Evolutionary conservation across 2,888 invertebrate genomes (phyloP), one percentile per base, ranked within the genome.

Genomic region (Taenaris catops): DNA sequence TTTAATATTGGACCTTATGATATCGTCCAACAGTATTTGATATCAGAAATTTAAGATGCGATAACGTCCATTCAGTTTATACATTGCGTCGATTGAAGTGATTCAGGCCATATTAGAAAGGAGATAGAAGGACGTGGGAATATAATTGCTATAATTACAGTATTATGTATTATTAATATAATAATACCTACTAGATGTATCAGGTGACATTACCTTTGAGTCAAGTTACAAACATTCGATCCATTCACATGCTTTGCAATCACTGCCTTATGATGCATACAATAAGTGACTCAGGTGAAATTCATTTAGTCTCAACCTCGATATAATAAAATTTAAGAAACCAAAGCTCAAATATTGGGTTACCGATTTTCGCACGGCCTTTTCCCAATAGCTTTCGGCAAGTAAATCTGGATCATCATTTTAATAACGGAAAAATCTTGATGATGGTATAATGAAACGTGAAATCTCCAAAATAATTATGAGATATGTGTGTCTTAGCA

Each of bases 81-180:
- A 41, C 36, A 40, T 53, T 49, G 42, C 44, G 35, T 49, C 39
- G 41, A 48, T 45, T 42, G 33, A 46, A 46, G 46, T 51, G 51
- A 56, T 53, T 52, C 48, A 55, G 55, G 50, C 41, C 54, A 48
- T 35, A 50, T 55, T 64, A 58, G 67, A 70, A 64, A 65, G 67
- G 66, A 58, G 53, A 51, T 44, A 39, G 69, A 71, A 73, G 69
- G 69, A 61, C 70, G 44, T 54, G 53, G 49, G 53, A 55, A 55
- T 38, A 45, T 46, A 46, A 48, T 44, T 36, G 41, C 27, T 34
- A 24, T 40, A 37, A 44, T 44, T 44, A 40, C 14, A 31, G 25
- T 29, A 25, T 26, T 33, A 38, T 41, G 34, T 41, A 34, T 45
- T 44, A 40, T 40, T 36, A 33, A 41, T 35, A 36, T 41, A 29